A percentile compares a stretch with the other conserved stretches of the same genome.
Conservation (phyloP, 2,888 invertebrate genomes). For the Chydorus sphaericus region DNA sequence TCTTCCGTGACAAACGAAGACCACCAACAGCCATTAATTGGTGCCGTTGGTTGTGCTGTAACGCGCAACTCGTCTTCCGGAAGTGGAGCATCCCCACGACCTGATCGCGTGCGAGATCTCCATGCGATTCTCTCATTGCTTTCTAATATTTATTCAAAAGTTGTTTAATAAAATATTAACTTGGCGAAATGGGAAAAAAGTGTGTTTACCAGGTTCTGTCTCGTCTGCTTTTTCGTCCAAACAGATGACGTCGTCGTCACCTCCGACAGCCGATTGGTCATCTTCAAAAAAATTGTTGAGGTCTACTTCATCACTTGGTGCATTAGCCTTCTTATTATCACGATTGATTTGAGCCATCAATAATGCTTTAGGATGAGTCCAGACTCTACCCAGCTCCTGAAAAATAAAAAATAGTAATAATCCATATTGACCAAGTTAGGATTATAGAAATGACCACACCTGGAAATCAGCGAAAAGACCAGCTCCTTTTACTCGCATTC, state of each 20-base stretch:
- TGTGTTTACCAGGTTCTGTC: slow-evolving; percentile 23
- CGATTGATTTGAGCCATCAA: slow-evolving; percentile 33
- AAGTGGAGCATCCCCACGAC: slow-evolving; percentile 17
- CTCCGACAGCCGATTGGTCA: slow-evolving; percentile 30
- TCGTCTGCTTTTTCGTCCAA: slow-evolving; percentile 22
- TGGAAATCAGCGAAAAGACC: slow-evolving; percentile 42
- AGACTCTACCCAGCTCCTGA: slow-evolving; percentile 57
- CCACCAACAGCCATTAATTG: slow-evolving; percentile 51
- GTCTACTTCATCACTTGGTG: slow-evolving; percentile 54
- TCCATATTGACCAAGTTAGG: too few relatives aligned
- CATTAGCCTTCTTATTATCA: slow-evolving; percentile 37
- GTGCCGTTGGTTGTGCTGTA: too few relatives aligned
- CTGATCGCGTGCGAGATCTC: slow-evolving; percentile 26
- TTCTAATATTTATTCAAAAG: neutral
- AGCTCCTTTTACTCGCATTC: slow-evolving; percentile 24
- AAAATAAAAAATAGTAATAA: too few relatives aligned
- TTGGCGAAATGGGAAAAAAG: too few relatives aligned
- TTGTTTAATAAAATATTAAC: too few relatives aligned
- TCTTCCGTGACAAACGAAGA: slow-evolving; percentile 57
- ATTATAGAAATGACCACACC: too few relatives aligned
- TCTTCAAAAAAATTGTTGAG: slow-evolving; percentile 57
- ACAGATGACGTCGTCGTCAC: slow-evolving; percentile 16
- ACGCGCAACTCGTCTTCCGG: slow-evolving; percentile 16
- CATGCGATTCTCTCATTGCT: slow-evolving; percentile 24
- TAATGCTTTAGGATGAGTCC: slow-evolving; percentile 53